Conservation (phyloP, 2,888 invertebrate genomes). For the Lysandra coridon region DNA sequence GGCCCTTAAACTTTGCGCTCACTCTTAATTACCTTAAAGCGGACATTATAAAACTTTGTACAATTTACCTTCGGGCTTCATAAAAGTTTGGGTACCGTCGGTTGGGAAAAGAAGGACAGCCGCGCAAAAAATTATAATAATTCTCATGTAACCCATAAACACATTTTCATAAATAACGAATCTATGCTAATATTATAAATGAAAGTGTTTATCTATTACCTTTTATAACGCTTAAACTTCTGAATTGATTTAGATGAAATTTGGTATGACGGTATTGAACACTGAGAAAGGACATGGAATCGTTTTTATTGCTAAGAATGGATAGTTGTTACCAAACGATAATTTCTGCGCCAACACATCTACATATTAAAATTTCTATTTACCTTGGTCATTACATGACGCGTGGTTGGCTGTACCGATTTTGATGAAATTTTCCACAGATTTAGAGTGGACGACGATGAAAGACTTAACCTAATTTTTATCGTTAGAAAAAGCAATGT, state of each 20-base stretch:
- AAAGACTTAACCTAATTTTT: background rate
- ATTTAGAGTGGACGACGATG: background rate
- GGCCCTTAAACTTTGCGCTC: background rate
- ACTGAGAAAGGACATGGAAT: too few relatives aligned
- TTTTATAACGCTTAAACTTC: too few relatives aligned
- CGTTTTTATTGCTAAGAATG: too few relatives aligned
- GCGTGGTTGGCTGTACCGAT: too few relatives aligned
- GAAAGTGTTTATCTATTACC: background rate
- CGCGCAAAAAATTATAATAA: background rate
- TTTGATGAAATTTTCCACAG: too few relatives aligned
- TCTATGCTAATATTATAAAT: too few relatives aligned
- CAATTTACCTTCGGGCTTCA: background rate
- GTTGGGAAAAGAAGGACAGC: background rate
- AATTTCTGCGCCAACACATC: too few relatives aligned
- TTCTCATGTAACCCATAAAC: background rate
- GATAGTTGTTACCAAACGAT: too few relatives aligned
- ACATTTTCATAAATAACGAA: background rate
- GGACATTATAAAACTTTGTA: constrained; percentile 1
- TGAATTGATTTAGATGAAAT: background rate
- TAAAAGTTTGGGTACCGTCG: background rate
- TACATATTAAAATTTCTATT: too few relatives aligned
- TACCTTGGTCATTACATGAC: too few relatives aligned
- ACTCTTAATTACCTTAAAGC: background rate
- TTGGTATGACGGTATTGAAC: too few relatives aligned
- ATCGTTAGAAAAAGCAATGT: too few relatives aligned